phyloP scores from a whole-genome alignment of 1,140 invertebrate genomes.

The Lordiphosa collinella region DNA sequence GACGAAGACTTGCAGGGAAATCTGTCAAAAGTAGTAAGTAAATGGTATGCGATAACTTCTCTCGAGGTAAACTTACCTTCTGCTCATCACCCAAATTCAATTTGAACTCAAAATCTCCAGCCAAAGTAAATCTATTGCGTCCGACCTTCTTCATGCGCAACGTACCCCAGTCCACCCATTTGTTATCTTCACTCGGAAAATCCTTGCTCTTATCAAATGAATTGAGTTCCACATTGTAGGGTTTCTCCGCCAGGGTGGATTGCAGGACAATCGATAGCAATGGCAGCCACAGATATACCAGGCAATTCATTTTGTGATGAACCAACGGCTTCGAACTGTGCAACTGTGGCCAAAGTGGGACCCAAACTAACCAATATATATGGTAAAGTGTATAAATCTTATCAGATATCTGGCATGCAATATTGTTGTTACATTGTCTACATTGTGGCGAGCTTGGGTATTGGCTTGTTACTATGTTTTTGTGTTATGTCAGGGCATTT shows the following conservation, averaged over 20 bases:
- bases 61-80: conserved; percentile 15
- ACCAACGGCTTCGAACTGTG: background rate
- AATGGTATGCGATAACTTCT: too few species aligned
- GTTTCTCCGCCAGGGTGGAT: conserved; percentile 22
- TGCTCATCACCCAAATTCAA: conserved; percentile 55
- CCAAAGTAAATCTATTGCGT: conserved; percentile 44
- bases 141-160: conserved; percentile 57
- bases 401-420: too few species aligned
- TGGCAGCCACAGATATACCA: background rate
- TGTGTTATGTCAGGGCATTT: too few species aligned
- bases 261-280: conserved; percentile 8
- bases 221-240: conserved; percentile 53
- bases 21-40: background rate
- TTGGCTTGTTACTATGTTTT: too few species aligned
- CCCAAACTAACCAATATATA: background rate
- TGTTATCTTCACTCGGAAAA: conserved; percentile 34
- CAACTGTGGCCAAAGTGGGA: background rate
- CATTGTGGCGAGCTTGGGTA: too few species aligned
- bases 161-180: conserved; percentile 58
- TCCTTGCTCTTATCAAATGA: conserved; percentile 30
- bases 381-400: too few species aligned
- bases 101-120: conserved; percentile 52
- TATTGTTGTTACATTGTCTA: too few species aligned
- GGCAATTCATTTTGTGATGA: conserved; percentile 5
- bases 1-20: conserved; percentile 38